Conservation (phyloP, 2,888 invertebrate species). For the Metallyticus violacea region DNA sequence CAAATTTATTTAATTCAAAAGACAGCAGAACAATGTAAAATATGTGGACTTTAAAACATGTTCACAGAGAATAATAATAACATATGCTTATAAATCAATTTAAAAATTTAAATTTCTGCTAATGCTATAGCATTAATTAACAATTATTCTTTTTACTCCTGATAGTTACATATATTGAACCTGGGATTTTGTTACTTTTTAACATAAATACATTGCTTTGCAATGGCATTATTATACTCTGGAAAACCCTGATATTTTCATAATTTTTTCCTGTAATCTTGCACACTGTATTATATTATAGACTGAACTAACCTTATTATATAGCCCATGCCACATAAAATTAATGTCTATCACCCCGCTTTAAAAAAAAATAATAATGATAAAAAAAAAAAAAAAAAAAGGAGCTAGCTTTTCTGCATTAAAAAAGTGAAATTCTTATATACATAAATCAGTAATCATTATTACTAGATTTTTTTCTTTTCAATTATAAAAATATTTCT, state of each 20-base stretch:
- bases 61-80: conserved; percentile 10
- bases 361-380: too few relatives aligned
- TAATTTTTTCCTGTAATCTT: not conserved
- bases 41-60: not conserved
- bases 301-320: conserved; percentile 15
- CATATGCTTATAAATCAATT: not conserved
- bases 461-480: not conserved
- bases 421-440: conserved; percentile 12
- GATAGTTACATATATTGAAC: too few relatives aligned
- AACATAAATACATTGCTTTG: not conserved
- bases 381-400: not conserved
- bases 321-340: conserved; percentile 24
- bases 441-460: conserved; percentile 8
- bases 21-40: conserved; percentile 14
- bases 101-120: too few relatives aligned
- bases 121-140: too few relatives aligned
- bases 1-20: conserved; percentile 6
- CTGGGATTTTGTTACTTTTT: too few relatives aligned
- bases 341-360: conserved; percentile 19
- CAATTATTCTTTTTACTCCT: too few relatives aligned
- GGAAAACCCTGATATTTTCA: not conserved
- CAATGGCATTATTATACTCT: not conserved
- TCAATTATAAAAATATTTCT: conserved; percentile 23
- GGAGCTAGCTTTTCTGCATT: not conserved
- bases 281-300: not conserved